phyloP scores from a whole-genome alignment of 2,888 invertebrate genomes.

The Drosophila phalerata region DNA sequence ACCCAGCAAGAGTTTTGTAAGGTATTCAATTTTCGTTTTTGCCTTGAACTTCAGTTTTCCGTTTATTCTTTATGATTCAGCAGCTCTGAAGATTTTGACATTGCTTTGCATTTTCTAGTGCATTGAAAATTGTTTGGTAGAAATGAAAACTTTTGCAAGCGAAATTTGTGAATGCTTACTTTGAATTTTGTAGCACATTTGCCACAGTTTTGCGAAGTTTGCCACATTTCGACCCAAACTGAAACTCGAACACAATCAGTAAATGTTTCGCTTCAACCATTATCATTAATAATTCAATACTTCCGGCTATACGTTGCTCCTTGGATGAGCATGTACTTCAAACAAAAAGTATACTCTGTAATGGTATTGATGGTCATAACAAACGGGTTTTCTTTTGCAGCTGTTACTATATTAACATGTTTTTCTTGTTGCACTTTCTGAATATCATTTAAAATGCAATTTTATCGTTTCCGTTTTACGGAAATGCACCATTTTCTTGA shows the following conservation, averaged over 20 bases:
- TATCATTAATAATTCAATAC: slow-evolving; percentile 27
- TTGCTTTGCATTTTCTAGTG: slow-evolving; percentile 15
- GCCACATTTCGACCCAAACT: slow-evolving; percentile 8
- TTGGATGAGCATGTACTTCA: not conserved
- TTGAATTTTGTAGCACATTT: slow-evolving; percentile 20
- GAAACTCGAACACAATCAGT: slow-evolving; percentile 20
- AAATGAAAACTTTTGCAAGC: slow-evolving; percentile 12
- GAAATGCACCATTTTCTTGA: not conserved
- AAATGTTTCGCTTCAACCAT: slow-evolving; percentile 23
- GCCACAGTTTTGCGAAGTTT: slow-evolving; percentile 15
- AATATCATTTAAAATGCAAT: slow-evolving; percentile 11
- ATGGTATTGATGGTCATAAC: slow-evolving; percentile 21
- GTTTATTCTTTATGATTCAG: slow-evolving; percentile 8
- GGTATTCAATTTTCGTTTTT: not conserved
- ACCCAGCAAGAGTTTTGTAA: too few species aligned
- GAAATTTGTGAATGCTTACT: slow-evolving; percentile 15
- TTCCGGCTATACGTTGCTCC: slow-evolving; percentile 3
- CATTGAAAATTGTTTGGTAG: slow-evolving; percentile 10
- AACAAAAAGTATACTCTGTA: not conserved
- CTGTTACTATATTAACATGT: slow-evolving; percentile 8
- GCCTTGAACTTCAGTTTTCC: slow-evolving; percentile 10
- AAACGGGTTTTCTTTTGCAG: not conserved
- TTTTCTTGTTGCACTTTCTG: not conserved
- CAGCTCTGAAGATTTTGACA: slow-evolving; percentile 16
- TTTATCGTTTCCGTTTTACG: slow-evolving; percentile 3